Evolutionary conservation across 2,888 invertebrate species (phyloP).

Genomic region (Eupithecia abbreviata): DNA sequence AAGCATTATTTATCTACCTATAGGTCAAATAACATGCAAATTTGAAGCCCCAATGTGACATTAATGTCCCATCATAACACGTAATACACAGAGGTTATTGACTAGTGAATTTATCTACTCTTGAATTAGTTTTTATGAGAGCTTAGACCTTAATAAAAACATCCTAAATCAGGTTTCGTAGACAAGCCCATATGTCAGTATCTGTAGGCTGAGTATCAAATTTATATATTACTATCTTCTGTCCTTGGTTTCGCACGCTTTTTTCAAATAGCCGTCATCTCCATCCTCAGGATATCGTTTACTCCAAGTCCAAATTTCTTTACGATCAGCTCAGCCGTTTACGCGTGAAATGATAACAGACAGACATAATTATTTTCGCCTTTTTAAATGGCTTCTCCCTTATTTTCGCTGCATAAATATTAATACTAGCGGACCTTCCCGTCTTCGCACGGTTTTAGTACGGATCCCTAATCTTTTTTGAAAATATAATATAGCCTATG

Average conservation of each 20-base stretch:
- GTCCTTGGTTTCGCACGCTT: not conserved
- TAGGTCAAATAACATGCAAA: not conserved
- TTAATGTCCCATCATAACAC: not conserved
- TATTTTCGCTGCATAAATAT: not conserved
- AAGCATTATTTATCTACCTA: not conserved
- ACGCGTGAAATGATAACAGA: too few relatives aligned
- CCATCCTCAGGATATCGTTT: too few relatives aligned
- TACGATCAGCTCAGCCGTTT: too few relatives aligned
- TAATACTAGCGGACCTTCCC: too few relatives aligned
- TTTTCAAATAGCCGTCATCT: too few relatives aligned
- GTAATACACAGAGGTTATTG: not conserved
- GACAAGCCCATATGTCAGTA: not conserved
- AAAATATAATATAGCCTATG: too few relatives aligned
- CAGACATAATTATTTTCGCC: too few relatives aligned
- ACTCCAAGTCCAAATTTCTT: too few relatives aligned
- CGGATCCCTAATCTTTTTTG: too few relatives aligned
- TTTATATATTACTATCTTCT: not conserved
- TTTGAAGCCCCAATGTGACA: conserved; percentile 17
- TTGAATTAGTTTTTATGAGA: not conserved
- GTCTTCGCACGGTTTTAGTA: too few relatives aligned
- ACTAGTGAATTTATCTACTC: not conserved
- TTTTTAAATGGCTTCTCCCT: not conserved
- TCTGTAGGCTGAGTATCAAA: too few relatives aligned
- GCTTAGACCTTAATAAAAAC: not conserved
- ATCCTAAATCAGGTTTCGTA: not conserved